These are phyloP conservation scores for Blomia tropicalis DNA, from an alignment of 2,888 invertebrate genomes.

Conservation along the genomic window DNA sequence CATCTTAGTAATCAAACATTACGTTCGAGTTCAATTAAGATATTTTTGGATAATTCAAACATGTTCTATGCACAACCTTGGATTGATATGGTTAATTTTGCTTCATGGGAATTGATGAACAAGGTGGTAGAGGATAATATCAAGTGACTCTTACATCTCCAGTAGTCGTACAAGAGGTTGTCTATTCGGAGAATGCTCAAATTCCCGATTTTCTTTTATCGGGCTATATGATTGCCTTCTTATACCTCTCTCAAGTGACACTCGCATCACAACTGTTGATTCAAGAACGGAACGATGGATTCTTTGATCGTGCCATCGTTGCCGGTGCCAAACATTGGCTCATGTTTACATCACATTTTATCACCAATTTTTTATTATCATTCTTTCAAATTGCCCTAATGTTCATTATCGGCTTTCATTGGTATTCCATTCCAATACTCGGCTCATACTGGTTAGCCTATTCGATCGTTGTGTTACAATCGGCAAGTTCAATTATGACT, in stretches of 20 bases:
- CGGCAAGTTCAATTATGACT: constrained; percentile 17
- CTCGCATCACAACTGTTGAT: constrained; percentile 2
- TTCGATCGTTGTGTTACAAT: constrained; percentile 8
- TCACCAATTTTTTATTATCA: constrained; percentile 6
- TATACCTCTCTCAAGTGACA: constrained; percentile 9
- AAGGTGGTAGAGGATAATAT: neutral
- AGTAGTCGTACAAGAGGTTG: neutral
- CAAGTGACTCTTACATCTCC: neutral
- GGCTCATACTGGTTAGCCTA: neutral
- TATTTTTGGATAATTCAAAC: constrained; percentile 17
- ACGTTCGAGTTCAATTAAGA: neutral
- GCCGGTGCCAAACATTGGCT: constrained; percentile 8
- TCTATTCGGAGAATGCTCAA: neutral
- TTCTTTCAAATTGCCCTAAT: constrained; percentile 3
- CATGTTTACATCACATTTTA: constrained; percentile 17
- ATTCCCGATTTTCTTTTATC: constrained; percentile 7
- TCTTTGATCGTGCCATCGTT: constrained; percentile 21
- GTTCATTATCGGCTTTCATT: neutral
- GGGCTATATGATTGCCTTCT: constrained; percentile 4
- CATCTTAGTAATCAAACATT: constrained; percentile 5
- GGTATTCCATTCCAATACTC: constrained; percentile 2
- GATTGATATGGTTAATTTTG: neutral
- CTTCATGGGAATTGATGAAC: neutral
- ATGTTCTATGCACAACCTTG: neutral
- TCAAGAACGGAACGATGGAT: constrained; percentile 16